These are phyloP conservation scores for Kradibia gibbosae DNA, from an alignment of 1,140 invertebrate species.

Conservation along the genomic window DNA sequence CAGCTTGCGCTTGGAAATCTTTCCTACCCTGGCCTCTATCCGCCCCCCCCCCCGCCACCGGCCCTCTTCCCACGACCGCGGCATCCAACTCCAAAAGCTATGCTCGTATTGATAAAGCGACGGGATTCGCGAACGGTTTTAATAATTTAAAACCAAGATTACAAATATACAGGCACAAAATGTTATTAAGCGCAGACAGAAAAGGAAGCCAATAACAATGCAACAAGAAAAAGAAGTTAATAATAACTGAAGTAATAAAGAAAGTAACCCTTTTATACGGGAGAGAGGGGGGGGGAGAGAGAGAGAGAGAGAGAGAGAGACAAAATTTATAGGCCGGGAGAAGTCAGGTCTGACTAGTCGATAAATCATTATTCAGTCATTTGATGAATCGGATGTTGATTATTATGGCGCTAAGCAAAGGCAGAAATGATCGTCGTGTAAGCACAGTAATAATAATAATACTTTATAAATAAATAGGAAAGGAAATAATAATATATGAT, in stretches of 20 bases:
- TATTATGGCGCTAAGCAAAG: slow-evolving; percentile 6
- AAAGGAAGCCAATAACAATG: neutral
- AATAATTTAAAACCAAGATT: neutral
- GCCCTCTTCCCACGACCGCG: too few species aligned
- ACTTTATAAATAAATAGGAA: slow-evolving; percentile 6
- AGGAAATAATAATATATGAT: slow-evolving; percentile 33
- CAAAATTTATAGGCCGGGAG: slow-evolving; percentile 5
- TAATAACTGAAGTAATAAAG: neutral
- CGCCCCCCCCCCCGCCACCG: too few species aligned
- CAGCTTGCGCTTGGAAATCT: too few species aligned
- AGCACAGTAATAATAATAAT: slow-evolving; percentile 44
- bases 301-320: neutral
- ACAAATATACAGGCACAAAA: slow-evolving; percentile 5
- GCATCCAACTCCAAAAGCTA: too few species aligned
- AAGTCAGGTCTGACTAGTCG: slow-evolving; percentile 47
- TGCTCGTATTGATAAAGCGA: neutral
- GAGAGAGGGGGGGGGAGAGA: neutral
- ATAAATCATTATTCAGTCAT: slow-evolving; percentile 44
- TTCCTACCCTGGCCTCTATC: too few species aligned
- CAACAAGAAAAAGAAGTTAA: neutral
- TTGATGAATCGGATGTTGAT: slow-evolving; percentile 33
- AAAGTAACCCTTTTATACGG: slow-evolving; percentile 1
- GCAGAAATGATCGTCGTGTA: slow-evolving; percentile 23
- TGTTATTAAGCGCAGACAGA: neutral
- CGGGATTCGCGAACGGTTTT: neutral